Evolutionary conservation across 2,797 vertebrate species (phyloP).

Genomic region (Spheniscus humboldti): DNA sequence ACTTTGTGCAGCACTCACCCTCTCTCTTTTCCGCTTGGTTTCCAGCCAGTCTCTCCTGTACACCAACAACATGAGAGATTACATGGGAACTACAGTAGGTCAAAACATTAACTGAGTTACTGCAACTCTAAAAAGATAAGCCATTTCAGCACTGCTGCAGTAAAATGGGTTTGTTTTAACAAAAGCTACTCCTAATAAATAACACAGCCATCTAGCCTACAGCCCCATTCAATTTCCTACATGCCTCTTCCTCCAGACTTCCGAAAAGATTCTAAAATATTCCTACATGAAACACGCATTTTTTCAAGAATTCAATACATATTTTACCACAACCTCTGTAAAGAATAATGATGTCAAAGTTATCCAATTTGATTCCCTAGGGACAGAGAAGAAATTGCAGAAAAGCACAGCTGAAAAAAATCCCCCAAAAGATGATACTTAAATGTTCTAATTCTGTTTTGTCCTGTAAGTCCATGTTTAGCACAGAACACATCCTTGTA

Average conservation of each 20-base stretch:
- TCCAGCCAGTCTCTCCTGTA: constrained; percentile 94
- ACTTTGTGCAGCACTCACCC: constrained; percentile 65
- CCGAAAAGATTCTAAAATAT: not conserved
- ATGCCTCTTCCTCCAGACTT: not conserved
- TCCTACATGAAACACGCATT: not conserved
- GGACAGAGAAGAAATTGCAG: not conserved
- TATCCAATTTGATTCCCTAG: not conserved
- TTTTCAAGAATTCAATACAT: not conserved
- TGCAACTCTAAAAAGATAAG: constrained; percentile 33
- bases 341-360: not conserved
- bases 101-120: constrained; percentile 54
- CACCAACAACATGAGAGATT: constrained; percentile 69
- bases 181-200: constrained; percentile 12
- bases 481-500: not conserved
- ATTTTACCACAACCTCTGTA: not conserved
- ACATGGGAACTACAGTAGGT: constrained; percentile 57
- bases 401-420: not conserved
- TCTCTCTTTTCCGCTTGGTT: constrained; percentile 89
- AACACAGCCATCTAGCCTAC: not conserved
- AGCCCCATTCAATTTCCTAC: not conserved
- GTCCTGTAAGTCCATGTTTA: not conserved
- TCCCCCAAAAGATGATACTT: not conserved
- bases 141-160: not conserved
- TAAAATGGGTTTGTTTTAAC: constrained; percentile 3
- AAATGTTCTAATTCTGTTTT: not conserved